These are phyloP conservation scores for Dermatophagoides farinae DNA, from an alignment of 1,140 invertebrate genomes.

Conservation along the genomic window DNA sequence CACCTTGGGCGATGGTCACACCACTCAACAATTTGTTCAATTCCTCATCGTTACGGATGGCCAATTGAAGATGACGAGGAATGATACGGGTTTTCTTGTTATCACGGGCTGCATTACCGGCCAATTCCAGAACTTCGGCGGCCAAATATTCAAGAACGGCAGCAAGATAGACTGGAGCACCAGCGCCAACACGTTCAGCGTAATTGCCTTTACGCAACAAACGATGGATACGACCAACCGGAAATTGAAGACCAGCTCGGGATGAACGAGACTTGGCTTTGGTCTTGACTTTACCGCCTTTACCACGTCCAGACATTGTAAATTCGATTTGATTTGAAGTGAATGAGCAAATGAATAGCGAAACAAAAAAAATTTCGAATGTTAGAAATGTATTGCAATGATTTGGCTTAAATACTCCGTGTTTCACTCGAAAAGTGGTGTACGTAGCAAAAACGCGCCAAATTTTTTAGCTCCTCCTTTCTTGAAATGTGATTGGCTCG, in stretches of 20 bases:
- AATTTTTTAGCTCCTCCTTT: too few species aligned
- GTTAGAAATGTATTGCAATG: too few species aligned
- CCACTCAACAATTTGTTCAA: slow-evolving; percentile 51
- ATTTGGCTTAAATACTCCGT: too few species aligned
- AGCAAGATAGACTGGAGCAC: slow-evolving; percentile 35
- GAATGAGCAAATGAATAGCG: too few species aligned
- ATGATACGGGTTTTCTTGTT: slow-evolving; percentile 44
- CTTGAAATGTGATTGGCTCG: neutral
- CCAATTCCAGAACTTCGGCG: slow-evolving; percentile 40
- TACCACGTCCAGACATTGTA: slow-evolving; percentile 18
- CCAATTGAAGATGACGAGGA: slow-evolving; percentile 57
- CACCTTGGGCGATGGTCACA: slow-evolving; percentile 61
- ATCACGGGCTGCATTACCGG: slow-evolving; percentile 49
- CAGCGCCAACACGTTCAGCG: slow-evolving; percentile 31
- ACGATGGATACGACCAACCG: slow-evolving; percentile 44
- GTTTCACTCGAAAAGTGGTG: too few species aligned
- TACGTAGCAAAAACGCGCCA: too few species aligned
- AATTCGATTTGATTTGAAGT: too few species aligned
- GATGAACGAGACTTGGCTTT: slow-evolving; percentile 37
- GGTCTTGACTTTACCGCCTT: slow-evolving; percentile 13
- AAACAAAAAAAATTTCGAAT: too few species aligned
- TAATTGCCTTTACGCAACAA: slow-evolving; percentile 39
- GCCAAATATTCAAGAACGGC: slow-evolving; percentile 34
- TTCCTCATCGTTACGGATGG: slow-evolving; percentile 67
- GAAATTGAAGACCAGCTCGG: slow-evolving; percentile 44